Evolutionary conservation across 2,888 invertebrate genomes (phyloP).

Genomic region (Tolmerus cingulatus): DNA sequence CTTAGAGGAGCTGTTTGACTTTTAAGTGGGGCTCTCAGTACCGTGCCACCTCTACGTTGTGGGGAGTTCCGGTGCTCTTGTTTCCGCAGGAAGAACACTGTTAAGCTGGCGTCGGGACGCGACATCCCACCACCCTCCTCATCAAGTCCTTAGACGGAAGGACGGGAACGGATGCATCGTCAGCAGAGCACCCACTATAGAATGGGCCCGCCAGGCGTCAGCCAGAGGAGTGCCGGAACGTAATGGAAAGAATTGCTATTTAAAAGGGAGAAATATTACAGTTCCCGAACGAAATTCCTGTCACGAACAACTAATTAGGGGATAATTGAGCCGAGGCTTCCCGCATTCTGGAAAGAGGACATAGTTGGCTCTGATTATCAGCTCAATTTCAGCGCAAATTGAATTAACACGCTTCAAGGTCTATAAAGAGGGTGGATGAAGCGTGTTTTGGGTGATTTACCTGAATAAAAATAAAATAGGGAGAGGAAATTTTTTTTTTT

Average conservation of each 20-base stretch:
- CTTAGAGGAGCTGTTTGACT: slow-evolving; percentile 37
- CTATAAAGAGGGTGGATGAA: background rate
- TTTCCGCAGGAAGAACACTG: background rate
- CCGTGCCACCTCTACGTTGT: background rate
- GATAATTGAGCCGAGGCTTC: slow-evolving; percentile 28
- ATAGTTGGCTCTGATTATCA: background rate
- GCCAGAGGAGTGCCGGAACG: background rate
- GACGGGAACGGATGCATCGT: background rate
- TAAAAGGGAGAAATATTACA: slow-evolving; percentile 19
- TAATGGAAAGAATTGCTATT: slow-evolving; percentile 1
- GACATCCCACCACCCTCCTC: background rate
- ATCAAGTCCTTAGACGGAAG: background rate
- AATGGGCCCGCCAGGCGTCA: background rate
- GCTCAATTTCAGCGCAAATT: background rate
- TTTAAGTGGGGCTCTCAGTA: slow-evolving; percentile 28
- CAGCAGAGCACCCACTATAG: background rate
- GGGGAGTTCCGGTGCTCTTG: background rate
- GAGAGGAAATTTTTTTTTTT: background rate
- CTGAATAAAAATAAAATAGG: background rate
- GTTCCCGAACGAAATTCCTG: slow-evolving; percentile 22
- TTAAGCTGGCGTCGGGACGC: background rate
- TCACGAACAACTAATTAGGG: slow-evolving; percentile 43
- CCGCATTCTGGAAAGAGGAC: background rate
- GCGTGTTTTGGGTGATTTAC: background rate
- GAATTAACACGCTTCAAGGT: background rate